These are phyloP conservation scores for Falco cherrug DNA, from an alignment of 2,797 vertebrate genomes.

Conservation along the genomic window DNA sequence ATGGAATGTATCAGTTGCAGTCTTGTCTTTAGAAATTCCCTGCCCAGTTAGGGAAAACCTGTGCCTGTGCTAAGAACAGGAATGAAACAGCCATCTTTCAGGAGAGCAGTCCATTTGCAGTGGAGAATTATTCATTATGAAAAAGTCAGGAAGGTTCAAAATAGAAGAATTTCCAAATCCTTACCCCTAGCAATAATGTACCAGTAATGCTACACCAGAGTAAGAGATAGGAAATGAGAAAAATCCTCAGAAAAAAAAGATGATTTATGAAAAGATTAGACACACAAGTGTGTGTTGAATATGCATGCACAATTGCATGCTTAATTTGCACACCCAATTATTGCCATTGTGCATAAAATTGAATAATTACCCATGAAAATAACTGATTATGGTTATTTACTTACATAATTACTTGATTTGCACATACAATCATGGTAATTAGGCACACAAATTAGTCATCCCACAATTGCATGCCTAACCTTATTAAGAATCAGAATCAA, in stretches of 20 bases:
- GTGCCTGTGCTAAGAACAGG: neutral
- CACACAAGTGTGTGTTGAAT: constrained; percentile 72
- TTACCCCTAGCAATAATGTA: neutral
- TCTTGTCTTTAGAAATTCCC: neutral
- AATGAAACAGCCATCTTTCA: neutral
- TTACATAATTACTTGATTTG: constrained; percentile 74
- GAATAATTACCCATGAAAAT: constrained; percentile 76
- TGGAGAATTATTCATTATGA: neutral
- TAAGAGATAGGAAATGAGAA: neutral
- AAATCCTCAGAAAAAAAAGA: neutral
- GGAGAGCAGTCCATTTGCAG: neutral
- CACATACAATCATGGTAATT: constrained; percentile 75
- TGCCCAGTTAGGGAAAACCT: neutral
- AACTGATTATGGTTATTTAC: constrained; percentile 77
- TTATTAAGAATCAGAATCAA: constrained; percentile 71
- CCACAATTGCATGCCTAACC: constrained; percentile 73
- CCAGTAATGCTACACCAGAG: neutral
- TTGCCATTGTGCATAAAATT: constrained; percentile 74
- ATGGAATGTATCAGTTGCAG: neutral
- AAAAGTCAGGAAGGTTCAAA: neutral
- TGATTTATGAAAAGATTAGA: constrained; percentile 61
- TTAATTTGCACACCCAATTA: constrained; percentile 76
- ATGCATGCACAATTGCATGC: constrained; percentile 75
- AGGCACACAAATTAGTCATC: constrained; percentile 76
- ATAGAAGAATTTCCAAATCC: neutral